These are phyloP conservation scores for Hapalemur alaotrensis DNA, from an alignment of 2,797 vertebrate species.

Conservation along the genomic window DNA sequence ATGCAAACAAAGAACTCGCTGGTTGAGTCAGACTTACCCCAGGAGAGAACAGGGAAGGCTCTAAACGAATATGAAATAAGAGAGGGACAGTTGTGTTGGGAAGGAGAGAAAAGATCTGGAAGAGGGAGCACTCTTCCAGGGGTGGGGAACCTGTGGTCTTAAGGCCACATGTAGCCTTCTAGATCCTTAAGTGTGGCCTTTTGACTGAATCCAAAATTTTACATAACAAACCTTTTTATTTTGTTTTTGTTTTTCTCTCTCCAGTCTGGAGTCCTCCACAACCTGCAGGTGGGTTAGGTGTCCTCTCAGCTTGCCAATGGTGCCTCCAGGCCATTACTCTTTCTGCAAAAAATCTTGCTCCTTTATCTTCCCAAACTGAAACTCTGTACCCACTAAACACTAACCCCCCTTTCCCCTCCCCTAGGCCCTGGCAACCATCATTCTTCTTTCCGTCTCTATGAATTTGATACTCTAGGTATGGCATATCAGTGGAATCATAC, in stretches of 20 bases:
- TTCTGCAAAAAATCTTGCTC: background rate
- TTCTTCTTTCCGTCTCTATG: background rate
- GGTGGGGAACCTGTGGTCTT: background rate
- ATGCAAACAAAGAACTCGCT: constrained; percentile 24
- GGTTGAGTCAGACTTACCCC: constrained; percentile 4
- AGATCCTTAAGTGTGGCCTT: background rate
- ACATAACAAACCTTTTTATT: background rate
- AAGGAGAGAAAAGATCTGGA: constrained; percentile 16
- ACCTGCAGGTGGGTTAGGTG: background rate
- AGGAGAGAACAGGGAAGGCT: background rate
- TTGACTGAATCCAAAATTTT: background rate
- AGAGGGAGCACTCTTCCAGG: background rate
- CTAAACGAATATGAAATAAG: background rate
- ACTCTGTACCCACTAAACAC: background rate
- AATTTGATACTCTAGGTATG: background rate
- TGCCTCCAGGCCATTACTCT: background rate
- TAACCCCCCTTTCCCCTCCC: background rate
- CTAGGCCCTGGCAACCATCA: background rate
- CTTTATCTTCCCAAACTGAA: background rate
- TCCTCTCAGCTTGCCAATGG: background rate
- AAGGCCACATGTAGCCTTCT: background rate
- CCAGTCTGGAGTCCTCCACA: background rate
- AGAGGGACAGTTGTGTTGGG: background rate
- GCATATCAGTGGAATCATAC: background rate
- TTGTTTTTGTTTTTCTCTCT: background rate